Evolutionary conservation across 2,113 vertebrate species (phyloP).

Genomic region (Notechis scutatus): DNA sequence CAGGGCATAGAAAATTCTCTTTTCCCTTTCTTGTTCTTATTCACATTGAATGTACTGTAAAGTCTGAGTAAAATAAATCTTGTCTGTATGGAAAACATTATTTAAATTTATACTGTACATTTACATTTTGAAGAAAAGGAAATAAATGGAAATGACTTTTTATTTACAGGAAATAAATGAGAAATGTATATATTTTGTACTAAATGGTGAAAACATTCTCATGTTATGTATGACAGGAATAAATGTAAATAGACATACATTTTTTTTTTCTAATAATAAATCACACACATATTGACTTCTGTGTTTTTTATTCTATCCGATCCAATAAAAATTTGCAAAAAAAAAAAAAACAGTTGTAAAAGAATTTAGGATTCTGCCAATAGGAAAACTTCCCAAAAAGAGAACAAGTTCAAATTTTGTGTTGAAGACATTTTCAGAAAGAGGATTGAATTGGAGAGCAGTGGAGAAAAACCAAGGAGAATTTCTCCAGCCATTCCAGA

Average conservation of each 20-base stretch:
- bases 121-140: slow-evolving; percentile 60
- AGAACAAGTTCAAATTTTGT: not conserved
- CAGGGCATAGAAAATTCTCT: no score
- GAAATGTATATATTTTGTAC: slow-evolving; percentile 74
- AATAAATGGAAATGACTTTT: slow-evolving; percentile 65
- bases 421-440: not conserved
- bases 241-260: slow-evolving; percentile 43
- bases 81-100: slow-evolving; percentile 60
- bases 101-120: slow-evolving; percentile 63
- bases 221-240: slow-evolving; percentile 51
- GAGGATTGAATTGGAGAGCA: not conserved
- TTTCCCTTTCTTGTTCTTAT: no score
- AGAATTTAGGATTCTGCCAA: not conserved
- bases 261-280: slow-evolving; percentile 45
- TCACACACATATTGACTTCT: not conserved
- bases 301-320: not conserved
- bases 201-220: slow-evolving; percentile 47
- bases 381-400: not conserved
- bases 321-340: not conserved
- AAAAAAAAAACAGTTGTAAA: not conserved
- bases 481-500: not conserved
- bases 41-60: slow-evolving; percentile 59
- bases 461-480: not conserved
- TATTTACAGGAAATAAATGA: slow-evolving; percentile 68
- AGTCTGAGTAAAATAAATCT: slow-evolving; percentile 49